These are phyloP conservation scores for Boleophthalmus pectinirostris DNA, from an alignment of 2,113 vertebrate genomes.

Conservation along the genomic window DNA sequence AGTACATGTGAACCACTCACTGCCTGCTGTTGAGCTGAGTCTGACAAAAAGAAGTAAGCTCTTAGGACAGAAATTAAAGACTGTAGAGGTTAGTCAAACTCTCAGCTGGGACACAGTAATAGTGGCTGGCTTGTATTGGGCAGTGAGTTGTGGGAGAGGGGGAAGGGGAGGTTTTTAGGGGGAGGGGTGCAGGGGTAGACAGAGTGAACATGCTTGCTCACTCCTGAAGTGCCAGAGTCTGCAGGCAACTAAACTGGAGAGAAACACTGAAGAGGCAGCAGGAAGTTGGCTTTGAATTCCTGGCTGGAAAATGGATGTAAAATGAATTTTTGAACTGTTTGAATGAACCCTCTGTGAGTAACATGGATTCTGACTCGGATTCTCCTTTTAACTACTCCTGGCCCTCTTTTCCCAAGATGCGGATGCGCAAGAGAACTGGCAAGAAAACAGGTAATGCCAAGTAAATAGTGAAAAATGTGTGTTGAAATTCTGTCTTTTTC, in stretches of 20 bases:
- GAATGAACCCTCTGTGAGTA: constrained; percentile 36
- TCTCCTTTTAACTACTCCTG: constrained; percentile 99
- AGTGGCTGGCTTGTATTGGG: constrained; percentile 33
- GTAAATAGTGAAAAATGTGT: not conserved
- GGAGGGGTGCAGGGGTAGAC: constrained; percentile 59
- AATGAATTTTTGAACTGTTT: constrained; percentile 28
- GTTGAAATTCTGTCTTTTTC: not conserved
- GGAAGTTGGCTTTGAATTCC: constrained; percentile 17
- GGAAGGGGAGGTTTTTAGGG: constrained; percentile 54
- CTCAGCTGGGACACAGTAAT: constrained; percentile 7
- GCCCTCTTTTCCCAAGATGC: constrained; percentile 97
- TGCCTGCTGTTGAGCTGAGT: constrained; percentile 33
- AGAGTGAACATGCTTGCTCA: constrained; percentile 72
- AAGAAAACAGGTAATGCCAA: constrained; percentile 84
- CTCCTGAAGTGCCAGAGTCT: constrained; percentile 69
- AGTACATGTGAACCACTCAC: constrained; percentile 55
- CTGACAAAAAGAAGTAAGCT: constrained; percentile 18
- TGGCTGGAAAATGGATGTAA: constrained; percentile 49
- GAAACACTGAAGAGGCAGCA: constrained; percentile 37
- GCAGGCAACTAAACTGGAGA: constrained; percentile 41
- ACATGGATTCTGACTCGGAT: constrained; percentile 98
- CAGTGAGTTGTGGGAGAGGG: constrained; percentile 54
- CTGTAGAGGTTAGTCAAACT: not conserved
- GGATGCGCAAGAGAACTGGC: constrained; percentile 86
- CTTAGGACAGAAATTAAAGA: constrained; percentile 22